These are phyloP conservation scores for Panagrolaimus sp. DNA, from an alignment of 1,140 invertebrate genomes.

Conservation along the genomic window DNA sequence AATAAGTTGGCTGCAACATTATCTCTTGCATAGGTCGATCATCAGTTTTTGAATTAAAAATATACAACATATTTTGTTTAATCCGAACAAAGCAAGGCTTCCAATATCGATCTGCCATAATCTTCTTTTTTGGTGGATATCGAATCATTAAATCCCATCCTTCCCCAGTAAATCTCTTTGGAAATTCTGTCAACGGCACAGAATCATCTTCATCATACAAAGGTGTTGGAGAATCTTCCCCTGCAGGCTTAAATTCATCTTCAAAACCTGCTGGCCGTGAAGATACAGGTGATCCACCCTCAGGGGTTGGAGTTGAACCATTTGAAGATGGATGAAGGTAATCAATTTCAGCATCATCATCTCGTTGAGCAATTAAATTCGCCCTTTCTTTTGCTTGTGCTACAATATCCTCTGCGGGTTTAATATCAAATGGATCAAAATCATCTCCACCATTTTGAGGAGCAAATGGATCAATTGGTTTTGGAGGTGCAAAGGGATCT, in stretches of 20 bases:
- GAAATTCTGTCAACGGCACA: slow-evolving; percentile 82
- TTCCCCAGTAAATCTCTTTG: slow-evolving; percentile 70
- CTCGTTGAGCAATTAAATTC: slow-evolving; percentile 33
- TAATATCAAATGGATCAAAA: slow-evolving; percentile 56
- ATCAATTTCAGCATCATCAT: slow-evolving; percentile 20
- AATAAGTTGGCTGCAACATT: slow-evolving; percentile 56
- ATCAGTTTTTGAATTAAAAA: slow-evolving; percentile 76
- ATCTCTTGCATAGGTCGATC: slow-evolving; percentile 78
- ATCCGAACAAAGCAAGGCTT: slow-evolving; percentile 83
- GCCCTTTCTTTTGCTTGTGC: slow-evolving; percentile 54
- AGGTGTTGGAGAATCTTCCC: slow-evolving; percentile 62
- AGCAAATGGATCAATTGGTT: slow-evolving; percentile 40
- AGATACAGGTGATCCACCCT: slow-evolving; percentile 52
- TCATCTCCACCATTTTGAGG: slow-evolving; percentile 30
- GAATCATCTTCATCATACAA: slow-evolving; percentile 89
- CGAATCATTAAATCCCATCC: slow-evolving; percentile 91
- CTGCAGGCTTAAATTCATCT: slow-evolving; percentile 54
- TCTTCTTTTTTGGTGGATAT: slow-evolving; percentile 73
- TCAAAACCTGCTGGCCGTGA: slow-evolving; percentile 54
- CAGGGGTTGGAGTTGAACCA: slow-evolving; percentile 54
- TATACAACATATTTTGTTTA: slow-evolving; percentile 75
- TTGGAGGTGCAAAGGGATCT: slow-evolving; percentile 35
- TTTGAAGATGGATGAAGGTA: slow-evolving; percentile 25
- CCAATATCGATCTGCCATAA: slow-evolving; percentile 90
- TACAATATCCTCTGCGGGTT: slow-evolving; percentile 52